These are phyloP conservation scores for Luscinia luscinia DNA, from an alignment of 2,797 vertebrate genomes.

Conservation along the genomic window DNA sequence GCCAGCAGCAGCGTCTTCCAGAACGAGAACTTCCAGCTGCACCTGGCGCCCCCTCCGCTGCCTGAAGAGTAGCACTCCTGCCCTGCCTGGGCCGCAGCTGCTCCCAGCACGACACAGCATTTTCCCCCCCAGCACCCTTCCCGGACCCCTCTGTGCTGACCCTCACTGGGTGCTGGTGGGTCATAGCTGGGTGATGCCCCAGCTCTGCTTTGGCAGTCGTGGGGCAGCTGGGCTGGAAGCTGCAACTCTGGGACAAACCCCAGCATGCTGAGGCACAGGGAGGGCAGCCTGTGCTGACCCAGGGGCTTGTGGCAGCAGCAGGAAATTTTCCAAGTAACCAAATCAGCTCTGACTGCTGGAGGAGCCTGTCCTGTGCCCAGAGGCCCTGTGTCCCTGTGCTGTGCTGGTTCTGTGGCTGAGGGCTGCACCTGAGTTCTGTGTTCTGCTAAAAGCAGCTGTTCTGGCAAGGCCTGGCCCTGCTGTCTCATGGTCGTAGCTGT, in stretches of 20 bases:
- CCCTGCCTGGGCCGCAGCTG: background rate
- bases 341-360: fast-evolving
- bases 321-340: background rate
- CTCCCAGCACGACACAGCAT: fast-evolving
- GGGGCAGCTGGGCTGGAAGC: background rate
- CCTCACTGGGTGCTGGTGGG: background rate
- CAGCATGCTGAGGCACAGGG: background rate
- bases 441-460: background rate
- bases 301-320: fast-evolving
- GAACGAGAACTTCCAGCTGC: constrained; percentile 89
- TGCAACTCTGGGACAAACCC: background rate
- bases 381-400: background rate
- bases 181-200: background rate
- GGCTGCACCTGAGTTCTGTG: background rate
- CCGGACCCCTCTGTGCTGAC: background rate
- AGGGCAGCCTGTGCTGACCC: background rate
- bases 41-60: constrained; percentile 88
- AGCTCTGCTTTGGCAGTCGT: background rate
- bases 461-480: background rate
- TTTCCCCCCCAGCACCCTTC: fast-evolving
- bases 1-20: constrained; percentile 84
- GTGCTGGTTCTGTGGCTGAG: background rate
- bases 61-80: constrained; percentile 76
- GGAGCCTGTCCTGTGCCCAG: background rate
- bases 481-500: fast-evolving